Evolutionary conservation across 2,797 vertebrate genomes (phyloP).

Genomic region (Tinamus major): DNA sequence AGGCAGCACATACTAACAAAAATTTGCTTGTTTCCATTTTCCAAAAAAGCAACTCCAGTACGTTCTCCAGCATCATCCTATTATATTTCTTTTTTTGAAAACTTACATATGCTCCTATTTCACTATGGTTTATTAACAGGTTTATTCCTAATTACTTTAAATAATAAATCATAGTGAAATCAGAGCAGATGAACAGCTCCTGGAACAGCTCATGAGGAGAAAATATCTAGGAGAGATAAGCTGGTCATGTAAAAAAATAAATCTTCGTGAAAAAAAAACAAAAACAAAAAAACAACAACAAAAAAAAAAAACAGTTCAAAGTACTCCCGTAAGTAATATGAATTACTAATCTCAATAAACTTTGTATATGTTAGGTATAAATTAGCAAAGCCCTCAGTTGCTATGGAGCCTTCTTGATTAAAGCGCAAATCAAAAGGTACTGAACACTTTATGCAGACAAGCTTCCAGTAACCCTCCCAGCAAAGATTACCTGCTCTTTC

Average conservation of each 20-base stretch:
- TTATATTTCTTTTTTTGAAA: background rate
- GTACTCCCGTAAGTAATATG: background rate
- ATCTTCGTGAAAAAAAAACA: background rate
- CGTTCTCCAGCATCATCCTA: background rate
- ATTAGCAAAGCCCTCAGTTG: background rate
- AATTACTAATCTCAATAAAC: background rate
- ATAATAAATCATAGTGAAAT: no score
- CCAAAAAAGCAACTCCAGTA: background rate
- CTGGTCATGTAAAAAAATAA: rapidly evolving
- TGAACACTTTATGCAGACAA: background rate
- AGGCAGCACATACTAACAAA: background rate
- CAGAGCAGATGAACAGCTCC: no score
- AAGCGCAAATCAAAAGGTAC: background rate
- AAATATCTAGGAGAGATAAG: background rate
- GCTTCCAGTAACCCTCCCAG: background rate
- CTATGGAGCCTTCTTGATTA: background rate
- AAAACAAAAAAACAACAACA: background rate
- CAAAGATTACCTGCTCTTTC: constrained; percentile 91
- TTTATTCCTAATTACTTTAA: background rate
- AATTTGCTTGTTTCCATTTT: background rate
- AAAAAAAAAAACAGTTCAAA: background rate
- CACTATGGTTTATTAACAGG: background rate
- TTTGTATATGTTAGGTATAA: background rate
- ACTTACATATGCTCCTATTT: background rate
- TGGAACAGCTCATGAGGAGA: background rate